Percentiles rank a stretch among this genome's conserved stretches.
Evolutionary conservation across 64 coral and sea anemone species (phyloP).

Genomic region (Pachyseris speciosa): DNA sequence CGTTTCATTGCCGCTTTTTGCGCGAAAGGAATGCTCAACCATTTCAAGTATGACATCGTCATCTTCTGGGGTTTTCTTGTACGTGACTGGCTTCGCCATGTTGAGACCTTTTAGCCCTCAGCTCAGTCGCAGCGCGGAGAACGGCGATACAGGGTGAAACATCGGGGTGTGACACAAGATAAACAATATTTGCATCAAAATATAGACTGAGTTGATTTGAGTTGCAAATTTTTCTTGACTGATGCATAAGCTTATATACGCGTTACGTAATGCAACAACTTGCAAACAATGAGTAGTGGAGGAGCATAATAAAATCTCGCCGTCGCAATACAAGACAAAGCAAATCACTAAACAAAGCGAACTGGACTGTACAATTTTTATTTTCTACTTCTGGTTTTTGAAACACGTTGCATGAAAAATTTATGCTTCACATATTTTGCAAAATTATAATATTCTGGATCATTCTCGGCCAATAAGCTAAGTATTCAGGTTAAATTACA

Average conservation of each 20-base stretch:
- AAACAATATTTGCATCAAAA: constrained; percentile 6
- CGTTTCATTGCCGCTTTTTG: not conserved
- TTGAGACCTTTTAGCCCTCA: no score
- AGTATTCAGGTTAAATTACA: not conserved
- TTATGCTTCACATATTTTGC: not conserved
- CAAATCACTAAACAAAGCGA: not conserved
- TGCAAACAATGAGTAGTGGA: no score
- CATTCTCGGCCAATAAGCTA: not conserved
- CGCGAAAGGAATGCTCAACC: constrained; percentile 9
- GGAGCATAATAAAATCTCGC: no score
- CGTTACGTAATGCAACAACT: no score
- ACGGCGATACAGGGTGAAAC: not conserved
- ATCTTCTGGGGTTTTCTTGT: not conserved
- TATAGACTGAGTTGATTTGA: not conserved
- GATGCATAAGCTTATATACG: no score
- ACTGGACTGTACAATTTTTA: not conserved
- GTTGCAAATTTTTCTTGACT: constrained; percentile 22
- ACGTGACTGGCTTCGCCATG: constrained; percentile 37
- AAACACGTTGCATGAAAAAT: not conserved
- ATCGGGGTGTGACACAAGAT: not conserved
- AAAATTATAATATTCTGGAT: not conserved
- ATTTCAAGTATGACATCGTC: constrained; percentile 52
- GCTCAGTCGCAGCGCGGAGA: not conserved
- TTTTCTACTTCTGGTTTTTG: not conserved
- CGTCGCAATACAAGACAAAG: not conserved